phyloP scores from a whole-genome alignment of 2,888 invertebrate species.

The Cataglyphis livida region DNA sequence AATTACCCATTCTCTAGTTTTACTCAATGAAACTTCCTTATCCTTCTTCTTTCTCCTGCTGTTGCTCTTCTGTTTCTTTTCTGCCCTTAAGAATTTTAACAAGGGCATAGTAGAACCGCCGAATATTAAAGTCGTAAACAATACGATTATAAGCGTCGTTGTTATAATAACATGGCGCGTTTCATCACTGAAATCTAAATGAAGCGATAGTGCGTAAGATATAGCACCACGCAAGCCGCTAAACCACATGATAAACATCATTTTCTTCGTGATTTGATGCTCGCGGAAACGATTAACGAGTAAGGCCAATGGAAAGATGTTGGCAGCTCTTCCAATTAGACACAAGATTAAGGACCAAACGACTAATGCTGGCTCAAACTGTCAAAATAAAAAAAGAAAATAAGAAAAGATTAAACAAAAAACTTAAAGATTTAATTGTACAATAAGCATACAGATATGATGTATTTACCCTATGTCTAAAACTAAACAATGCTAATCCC shows the following conservation, averaged over 20 bases:
- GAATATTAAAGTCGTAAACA: conserved; percentile 97
- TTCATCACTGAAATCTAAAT: conserved; percentile 97
- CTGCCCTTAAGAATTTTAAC: conserved; percentile 95
- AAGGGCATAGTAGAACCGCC: conserved; percentile 99
- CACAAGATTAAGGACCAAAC: conserved; percentile 98
- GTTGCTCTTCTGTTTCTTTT: conserved; percentile 87
- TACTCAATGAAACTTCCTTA: conserved; percentile 96
- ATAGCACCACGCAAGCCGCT: conserved; percentile 98
- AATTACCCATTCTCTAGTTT: conserved; percentile 97
- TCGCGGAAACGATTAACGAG: conserved; percentile 98
- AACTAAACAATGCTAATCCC: conserved; percentile 97
- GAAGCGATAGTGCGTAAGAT: conserved; percentile 98
- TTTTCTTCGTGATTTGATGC: conserved; percentile 98
- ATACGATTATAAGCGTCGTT: conserved; percentile 98
- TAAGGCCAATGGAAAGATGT: conserved; percentile 97
- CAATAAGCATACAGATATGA: not conserved
- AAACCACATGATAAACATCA: conserved; percentile 99
- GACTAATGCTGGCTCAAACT: conserved; percentile 93
- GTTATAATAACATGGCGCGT: conserved; percentile 98
- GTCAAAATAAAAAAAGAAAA: conserved; percentile 21
- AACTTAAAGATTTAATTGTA: not conserved
- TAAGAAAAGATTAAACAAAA: conserved; percentile 13
- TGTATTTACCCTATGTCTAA: conserved; percentile 92
- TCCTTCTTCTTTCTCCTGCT: conserved; percentile 89
- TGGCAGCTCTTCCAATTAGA: conserved; percentile 96